These are phyloP conservation scores for Labia minor DNA, from an alignment of 2,888 invertebrate species.

Conservation along the genomic window DNA sequence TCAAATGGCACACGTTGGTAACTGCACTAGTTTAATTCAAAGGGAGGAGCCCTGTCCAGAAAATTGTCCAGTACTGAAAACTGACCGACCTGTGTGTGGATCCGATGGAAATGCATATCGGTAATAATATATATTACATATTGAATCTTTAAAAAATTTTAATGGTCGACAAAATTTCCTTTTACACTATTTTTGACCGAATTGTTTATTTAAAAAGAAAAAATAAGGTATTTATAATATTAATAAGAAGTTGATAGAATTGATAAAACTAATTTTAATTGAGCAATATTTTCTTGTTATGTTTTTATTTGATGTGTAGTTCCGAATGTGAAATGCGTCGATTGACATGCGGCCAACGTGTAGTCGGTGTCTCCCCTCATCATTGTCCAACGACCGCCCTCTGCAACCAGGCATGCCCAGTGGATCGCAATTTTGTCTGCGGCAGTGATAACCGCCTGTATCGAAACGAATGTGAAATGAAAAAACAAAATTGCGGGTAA, in stretches of 20 bases:
- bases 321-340: slow-evolving; percentile 74
- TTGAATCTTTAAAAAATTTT: not conserved
- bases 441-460: slow-evolving; percentile 85
- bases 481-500: slow-evolving; percentile 78
- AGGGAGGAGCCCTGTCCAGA: slow-evolving; percentile 49
- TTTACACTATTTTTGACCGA: not conserved
- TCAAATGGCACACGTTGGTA: slow-evolving; percentile 77
- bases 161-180: not conserved
- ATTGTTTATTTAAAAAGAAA: not conserved
- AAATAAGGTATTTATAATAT: not conserved
- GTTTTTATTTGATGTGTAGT: slow-evolving; percentile 35
- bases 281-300: too few relatives aligned
- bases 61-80: slow-evolving; percentile 45
- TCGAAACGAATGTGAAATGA: slow-evolving; percentile 83
- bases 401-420: slow-evolving; percentile 60
- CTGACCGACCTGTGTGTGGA: slow-evolving; percentile 68
- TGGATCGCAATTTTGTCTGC: slow-evolving; percentile 68
- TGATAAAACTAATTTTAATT: too few relatives aligned
- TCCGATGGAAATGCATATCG: slow-evolving; percentile 82
- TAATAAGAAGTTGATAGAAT: too few relatives aligned
- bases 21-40: slow-evolving; percentile 64
- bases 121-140: slow-evolving; percentile 36
- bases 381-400: slow-evolving; percentile 78
- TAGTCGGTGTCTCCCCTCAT: slow-evolving; percentile 67
- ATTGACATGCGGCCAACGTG: slow-evolving; percentile 75